A percentile compares a stretch with the other conserved stretches of the same genome.
Conservation (phyloP, 2,113 vertebrate species). For the Pterophyllum scalare region DNA sequence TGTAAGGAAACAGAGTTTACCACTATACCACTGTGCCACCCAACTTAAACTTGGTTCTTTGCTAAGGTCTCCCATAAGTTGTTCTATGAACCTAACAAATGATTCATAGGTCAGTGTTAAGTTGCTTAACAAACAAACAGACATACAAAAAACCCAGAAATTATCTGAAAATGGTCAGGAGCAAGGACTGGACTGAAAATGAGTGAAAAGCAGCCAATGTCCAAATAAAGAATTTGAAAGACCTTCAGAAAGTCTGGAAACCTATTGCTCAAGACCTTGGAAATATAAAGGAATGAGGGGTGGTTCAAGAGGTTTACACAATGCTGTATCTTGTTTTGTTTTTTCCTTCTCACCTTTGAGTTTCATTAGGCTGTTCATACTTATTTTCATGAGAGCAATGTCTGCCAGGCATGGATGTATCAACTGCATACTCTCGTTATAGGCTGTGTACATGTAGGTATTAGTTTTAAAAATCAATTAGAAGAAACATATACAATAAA, state of each 20-base stretch:
- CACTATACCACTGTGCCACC: not conserved
- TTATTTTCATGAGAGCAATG: conserved; percentile 8
- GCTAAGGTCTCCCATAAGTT: not conserved
- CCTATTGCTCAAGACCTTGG: not conserved
- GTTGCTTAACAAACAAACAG: not conserved
- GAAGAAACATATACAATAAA: not conserved
- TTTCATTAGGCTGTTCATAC: not conserved
- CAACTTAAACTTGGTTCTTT: not conserved
- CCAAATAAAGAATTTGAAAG: too few species aligned
- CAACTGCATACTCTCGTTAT: not conserved
- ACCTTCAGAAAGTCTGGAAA: not conserved
- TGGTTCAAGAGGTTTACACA: not conserved
- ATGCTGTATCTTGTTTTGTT: not conserved
- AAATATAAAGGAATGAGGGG: not conserved
- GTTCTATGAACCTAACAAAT: not conserved
- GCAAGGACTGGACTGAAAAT: not conserved
- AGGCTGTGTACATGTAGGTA: not conserved
- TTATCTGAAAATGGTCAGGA: conserved; percentile 18
- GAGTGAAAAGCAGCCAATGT: not conserved
- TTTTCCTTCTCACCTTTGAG: not conserved
- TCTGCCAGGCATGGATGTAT: not conserved
- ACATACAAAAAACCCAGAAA: not conserved
- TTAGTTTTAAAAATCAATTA: not conserved
- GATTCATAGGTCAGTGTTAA: not conserved
- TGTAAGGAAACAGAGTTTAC: not conserved